phyloP scores from a whole-genome alignment of 2,113 vertebrate genomes.

The Azemiops feae region DNA sequence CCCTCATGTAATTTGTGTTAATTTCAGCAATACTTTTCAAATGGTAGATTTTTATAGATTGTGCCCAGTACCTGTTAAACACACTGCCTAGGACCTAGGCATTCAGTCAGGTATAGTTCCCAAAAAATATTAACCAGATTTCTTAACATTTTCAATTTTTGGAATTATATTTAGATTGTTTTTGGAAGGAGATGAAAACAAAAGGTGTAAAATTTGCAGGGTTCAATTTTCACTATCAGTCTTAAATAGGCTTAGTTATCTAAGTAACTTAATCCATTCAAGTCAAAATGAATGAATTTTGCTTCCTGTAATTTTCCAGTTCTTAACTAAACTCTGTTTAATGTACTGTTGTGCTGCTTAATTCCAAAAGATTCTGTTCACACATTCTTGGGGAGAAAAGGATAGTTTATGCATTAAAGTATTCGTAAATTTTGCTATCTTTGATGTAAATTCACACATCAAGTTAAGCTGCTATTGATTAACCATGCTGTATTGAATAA shows the following conservation, averaged over 20 bases:
- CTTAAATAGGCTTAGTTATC: background rate
- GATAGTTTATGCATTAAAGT: background rate
- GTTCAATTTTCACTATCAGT: background rate
- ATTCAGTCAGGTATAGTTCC: fast-evolving
- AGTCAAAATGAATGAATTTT: background rate
- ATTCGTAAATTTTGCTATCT: background rate
- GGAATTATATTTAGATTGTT: background rate
- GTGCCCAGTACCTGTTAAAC: background rate
- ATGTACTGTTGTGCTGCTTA: background rate
- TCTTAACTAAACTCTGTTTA: background rate
- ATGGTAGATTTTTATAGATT: background rate
- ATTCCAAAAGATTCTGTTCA: background rate
- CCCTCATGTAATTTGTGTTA: background rate
- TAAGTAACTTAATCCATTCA: background rate
- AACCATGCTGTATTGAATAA: background rate
- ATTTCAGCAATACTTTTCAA: background rate
- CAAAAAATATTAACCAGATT: background rate
- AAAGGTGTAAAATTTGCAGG: background rate
- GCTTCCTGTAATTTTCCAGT: background rate
- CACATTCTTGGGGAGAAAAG: background rate
- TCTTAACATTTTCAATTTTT: fast-evolving
- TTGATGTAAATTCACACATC: background rate
- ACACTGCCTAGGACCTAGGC: background rate
- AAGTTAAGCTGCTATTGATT: background rate
- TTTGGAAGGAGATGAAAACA: background rate